A percentile compares a stretch with the other conserved stretches of the same genome.
phyloP scores from a whole-genome alignment of 2,113 vertebrate genomes.

The Mastomys coucha region DNA sequence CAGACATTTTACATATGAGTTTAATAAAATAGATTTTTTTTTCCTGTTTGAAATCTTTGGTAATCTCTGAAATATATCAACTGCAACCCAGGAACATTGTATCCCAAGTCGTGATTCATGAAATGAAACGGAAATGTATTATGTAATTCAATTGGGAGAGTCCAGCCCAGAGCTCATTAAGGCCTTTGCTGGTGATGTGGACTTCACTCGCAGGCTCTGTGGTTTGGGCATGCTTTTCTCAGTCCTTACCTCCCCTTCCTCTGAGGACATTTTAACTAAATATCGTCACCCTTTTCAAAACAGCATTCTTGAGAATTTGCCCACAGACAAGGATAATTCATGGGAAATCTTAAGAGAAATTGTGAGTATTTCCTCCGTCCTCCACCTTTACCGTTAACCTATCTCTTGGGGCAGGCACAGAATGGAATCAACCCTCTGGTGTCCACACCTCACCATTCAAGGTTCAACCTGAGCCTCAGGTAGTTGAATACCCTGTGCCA shows the following conservation, averaged over 20 bases:
- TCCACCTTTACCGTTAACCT: conserved; percentile 5
- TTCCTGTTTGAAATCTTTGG: conserved; percentile 67
- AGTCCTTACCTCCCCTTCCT: conserved; percentile 60
- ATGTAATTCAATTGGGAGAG: conserved; percentile 74
- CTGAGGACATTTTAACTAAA: conserved; percentile 72
- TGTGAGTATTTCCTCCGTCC: background rate
- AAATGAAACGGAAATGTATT: conserved; percentile 75
- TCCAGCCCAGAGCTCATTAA: conserved; percentile 71
- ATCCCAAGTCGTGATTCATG: conserved; percentile 74
- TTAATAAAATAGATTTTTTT: conserved; percentile 70
- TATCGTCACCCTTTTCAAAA: conserved; percentile 79
- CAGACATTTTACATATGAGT: conserved; percentile 76
- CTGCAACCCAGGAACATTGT: conserved; percentile 76
- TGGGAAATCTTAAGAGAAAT: conserved; percentile 48
- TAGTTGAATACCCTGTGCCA: conserved; percentile 32
- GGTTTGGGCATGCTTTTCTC: conserved; percentile 71
- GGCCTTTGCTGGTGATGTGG: conserved; percentile 63
- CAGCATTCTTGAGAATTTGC: conserved; percentile 66
- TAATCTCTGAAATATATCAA: conserved; percentile 77
- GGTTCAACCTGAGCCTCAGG: background rate
- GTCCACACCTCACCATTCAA: background rate
- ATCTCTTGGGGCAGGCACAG: conserved; percentile 50
- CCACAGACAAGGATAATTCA: conserved; percentile 60
- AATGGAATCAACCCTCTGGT: background rate
- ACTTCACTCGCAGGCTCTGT: conserved; percentile 51